Evolutionary conservation across 2,797 vertebrate genomes (phyloP), one percentile per base, ranked within the genome.

Genomic region (Amphiprion clarkii): DNA sequence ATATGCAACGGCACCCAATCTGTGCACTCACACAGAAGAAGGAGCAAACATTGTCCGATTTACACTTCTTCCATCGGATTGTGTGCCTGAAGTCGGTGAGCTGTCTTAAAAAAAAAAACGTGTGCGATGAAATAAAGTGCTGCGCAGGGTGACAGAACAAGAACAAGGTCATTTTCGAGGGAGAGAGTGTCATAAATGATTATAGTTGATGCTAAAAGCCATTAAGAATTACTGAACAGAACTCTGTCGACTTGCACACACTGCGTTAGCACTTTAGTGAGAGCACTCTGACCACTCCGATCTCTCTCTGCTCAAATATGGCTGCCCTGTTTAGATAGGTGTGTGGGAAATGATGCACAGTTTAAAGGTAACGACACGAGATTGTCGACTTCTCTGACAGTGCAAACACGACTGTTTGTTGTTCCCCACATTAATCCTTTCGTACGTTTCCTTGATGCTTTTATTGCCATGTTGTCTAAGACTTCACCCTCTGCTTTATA

Each of bases 221-320:
- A 91, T 90, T 89, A 92, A 92, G 83, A 89, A 89, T 92, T 85
- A 88, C 90, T 90, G 88, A 91, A 88, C 76, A 89, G 62, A 82
- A 63, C 66, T 76, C 71, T 3, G 33, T 56, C 44, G 78, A 76
- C 81, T 76, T 72, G 49, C 71, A 63, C 61, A 71, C 74, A 72
- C 67, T 62, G 51, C 56, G 68, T 76, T 76, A 65, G 74, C 86
- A 70, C 87, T 90, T 80, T 63, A 65, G 76, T 10, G 48, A 69
- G 62, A 51, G 3, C 54, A 55, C 56, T 42, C 21, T 3, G 67
- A 66, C 77, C 86, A 60, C 78, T 80, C 51, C 64, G 56, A 42
- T 66, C 67, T 44, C 42, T 64, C 67, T 44, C 64, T 62, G 67
- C 61, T 84, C 74, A 73, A 65, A 76, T 68, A 23, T 65, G 59